Conservation (phyloP, 2,888 invertebrate genomes). For the Neuroscelio doddi region DNA sequence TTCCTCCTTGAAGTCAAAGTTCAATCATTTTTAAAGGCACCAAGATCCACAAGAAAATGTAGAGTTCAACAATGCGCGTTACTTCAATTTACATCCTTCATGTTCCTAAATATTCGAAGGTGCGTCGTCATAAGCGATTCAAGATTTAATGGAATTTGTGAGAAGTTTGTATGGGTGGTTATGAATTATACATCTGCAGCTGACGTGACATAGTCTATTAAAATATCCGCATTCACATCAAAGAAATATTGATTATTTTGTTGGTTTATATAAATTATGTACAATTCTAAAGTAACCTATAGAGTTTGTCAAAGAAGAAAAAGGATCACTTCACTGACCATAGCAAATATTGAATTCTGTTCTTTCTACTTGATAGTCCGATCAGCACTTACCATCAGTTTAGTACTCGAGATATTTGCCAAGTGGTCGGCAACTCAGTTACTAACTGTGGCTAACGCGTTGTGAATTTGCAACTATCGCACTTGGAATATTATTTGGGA, state of each 20-base stretch:
- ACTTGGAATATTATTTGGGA: conserved; percentile 20
- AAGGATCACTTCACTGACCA: conserved; percentile 39
- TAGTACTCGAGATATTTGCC: conserved; percentile 42
- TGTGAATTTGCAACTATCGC: conserved; percentile 40
- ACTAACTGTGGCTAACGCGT: conserved; percentile 39
- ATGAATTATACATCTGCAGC: conserved; percentile 46
- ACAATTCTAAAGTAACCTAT: no score
- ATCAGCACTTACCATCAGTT: conserved; percentile 45
- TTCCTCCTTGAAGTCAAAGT: conserved; percentile 17
- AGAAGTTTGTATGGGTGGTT: conserved; percentile 39
- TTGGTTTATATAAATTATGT: no score
- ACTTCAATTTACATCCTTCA: conserved; percentile 29
- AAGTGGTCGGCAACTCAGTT: conserved; percentile 43
- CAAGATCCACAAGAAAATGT: conserved; percentile 23
- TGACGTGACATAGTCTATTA: conserved; percentile 44
- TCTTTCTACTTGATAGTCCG: conserved; percentile 45
- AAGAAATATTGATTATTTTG: no score
- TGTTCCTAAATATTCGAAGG: conserved; percentile 35
- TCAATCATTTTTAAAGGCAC: conserved; percentile 37
- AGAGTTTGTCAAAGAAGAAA: conserved; percentile 18
- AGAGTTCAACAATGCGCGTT: conserved; percentile 38
- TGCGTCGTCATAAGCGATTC: conserved; percentile 44
- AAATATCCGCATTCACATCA: conserved; percentile 43
- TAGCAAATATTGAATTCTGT: conserved; percentile 40
- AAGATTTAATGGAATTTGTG: conserved; percentile 46